Evolutionary conservation across 2,113 vertebrate species (phyloP).

Genomic region (Sitta europaea): DNA sequence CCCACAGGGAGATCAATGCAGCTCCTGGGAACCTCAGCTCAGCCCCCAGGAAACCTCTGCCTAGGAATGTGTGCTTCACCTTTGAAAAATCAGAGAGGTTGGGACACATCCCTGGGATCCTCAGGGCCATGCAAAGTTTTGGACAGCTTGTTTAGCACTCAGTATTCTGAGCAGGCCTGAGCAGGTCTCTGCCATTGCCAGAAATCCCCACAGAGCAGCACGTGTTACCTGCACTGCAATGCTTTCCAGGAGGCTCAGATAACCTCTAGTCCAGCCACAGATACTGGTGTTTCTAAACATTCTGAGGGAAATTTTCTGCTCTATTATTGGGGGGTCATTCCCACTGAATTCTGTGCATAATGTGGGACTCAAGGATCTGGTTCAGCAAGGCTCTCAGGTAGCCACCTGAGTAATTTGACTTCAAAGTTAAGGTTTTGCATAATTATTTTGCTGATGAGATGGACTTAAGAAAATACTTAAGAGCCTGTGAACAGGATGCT

Average conservation of each 20-base stretch:
- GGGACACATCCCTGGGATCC: not conserved
- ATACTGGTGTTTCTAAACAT: not conserved
- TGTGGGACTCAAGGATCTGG: not conserved
- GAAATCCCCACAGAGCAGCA: not conserved
- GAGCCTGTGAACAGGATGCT: not conserved
- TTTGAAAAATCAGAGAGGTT: not conserved
- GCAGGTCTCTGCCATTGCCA: not conserved
- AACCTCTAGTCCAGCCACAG: not conserved
- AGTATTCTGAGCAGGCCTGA: not conserved
- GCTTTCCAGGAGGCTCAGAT: not conserved
- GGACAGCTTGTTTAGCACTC: not conserved
- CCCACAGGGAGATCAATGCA: not conserved
- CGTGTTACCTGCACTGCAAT: not conserved
- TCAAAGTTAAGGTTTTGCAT: not conserved
- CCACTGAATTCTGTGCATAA: not conserved
- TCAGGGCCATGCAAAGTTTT: not conserved
- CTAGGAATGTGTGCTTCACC: not conserved
- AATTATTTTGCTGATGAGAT: not conserved
- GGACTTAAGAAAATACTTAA: not conserved
- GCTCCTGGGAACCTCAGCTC: not conserved
- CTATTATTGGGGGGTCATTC: not conserved
- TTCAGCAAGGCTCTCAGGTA: not conserved
- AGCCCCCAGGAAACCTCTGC: not conserved
- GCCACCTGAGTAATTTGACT: not conserved
- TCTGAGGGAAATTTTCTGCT: not conserved